Percentiles rank a stretch among this genome's conserved stretches.
Conservation (phyloP, 2,888 invertebrate species). For the Andrena hattorfiana region DNA sequence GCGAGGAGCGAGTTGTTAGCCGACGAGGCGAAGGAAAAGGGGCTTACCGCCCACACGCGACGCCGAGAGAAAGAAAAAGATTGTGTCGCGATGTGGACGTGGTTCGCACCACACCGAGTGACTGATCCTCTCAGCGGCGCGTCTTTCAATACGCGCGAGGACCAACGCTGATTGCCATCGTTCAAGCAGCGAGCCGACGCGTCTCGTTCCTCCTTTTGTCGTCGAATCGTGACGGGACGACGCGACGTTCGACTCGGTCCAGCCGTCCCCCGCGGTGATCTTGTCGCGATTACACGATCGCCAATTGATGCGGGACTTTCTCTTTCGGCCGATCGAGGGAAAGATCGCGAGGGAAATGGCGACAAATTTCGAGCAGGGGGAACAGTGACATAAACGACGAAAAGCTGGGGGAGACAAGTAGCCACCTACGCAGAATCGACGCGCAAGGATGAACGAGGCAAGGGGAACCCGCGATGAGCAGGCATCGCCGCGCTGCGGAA, state of each 20-base stretch:
- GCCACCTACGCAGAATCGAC: too few species aligned
- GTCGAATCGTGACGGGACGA: conserved; percentile 41
- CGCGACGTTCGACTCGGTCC: conserved; percentile 17
- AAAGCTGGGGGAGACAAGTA: too few species aligned
- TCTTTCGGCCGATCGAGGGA: not conserved
- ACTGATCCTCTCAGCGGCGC: conserved; percentile 81
- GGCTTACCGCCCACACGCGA: conserved; percentile 67
- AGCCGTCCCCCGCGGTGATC: conserved; percentile 43
- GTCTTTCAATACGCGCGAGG: conserved; percentile 77
- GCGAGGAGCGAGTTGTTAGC: not conserved
- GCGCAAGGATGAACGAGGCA: not conserved
- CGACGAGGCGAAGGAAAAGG: conserved; percentile 15
- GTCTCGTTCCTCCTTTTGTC: conserved; percentile 49
- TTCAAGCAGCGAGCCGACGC: conserved; percentile 61
- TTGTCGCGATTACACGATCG: conserved; percentile 30
- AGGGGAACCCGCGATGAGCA: not conserved
- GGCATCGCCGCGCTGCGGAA: not conserved
- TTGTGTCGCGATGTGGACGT: conserved; percentile 67
- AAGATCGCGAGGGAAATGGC: not conserved
- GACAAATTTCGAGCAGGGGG: not conserved
- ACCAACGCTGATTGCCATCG: conserved; percentile 79
- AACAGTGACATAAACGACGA: not conserved
- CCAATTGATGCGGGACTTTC: conserved; percentile 16
- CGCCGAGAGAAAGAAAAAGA: conserved; percentile 70
- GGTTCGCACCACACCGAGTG: conserved; percentile 74